These are phyloP conservation scores for Aix galericulata DNA, from an alignment of 2,113 vertebrate genomes.

Conservation along the genomic window DNA sequence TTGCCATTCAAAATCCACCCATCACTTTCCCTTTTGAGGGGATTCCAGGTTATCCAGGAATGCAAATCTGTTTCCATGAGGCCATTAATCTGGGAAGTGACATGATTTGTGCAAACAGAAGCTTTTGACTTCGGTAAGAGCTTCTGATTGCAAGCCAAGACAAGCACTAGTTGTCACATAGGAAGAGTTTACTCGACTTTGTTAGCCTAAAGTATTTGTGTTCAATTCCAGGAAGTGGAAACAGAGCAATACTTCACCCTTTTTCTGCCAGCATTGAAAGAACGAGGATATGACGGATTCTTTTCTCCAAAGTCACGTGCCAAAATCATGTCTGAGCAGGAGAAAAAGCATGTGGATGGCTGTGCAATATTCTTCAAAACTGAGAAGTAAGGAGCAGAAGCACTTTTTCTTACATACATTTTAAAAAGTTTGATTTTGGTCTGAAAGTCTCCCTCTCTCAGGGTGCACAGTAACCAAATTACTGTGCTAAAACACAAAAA, in stretches of 20 bases:
- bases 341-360: constrained; percentile 97
- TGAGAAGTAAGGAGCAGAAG: constrained; percentile 85
- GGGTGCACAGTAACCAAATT: neutral
- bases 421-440: neutral
- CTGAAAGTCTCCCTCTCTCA: neutral
- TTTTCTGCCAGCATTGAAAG: constrained; percentile 94
- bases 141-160: neutral
- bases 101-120: neutral
- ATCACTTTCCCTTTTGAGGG: neutral
- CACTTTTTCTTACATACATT: neutral
- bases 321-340: constrained; percentile 98
- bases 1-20: neutral
- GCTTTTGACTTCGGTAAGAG: neutral
- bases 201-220: neutral
- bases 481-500: neutral
- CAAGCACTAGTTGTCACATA: neutral
- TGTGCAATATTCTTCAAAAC: constrained; percentile 99
- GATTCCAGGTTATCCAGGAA: neutral
- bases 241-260: constrained; percentile 98
- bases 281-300: constrained; percentile 95
- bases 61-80: neutral
- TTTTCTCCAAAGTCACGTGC: constrained; percentile 99
- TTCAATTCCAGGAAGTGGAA: constrained; percentile 92
- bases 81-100: neutral
- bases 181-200: neutral